phyloP scores from a whole-genome alignment of 2,888 invertebrate genomes.

The Campopleginae sp. region DNA sequence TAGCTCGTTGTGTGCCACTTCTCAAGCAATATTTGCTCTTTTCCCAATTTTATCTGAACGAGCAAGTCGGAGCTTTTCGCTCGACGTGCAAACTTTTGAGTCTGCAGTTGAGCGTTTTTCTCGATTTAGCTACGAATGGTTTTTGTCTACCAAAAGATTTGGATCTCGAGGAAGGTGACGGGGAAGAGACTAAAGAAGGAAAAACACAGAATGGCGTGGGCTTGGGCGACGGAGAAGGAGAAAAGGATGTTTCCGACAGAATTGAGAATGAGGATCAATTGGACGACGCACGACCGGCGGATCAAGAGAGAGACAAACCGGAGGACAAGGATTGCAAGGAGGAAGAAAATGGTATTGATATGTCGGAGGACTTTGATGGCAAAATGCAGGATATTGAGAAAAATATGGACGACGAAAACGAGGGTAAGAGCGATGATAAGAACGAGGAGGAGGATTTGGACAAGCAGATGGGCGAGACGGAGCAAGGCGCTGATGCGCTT shows the following conservation, averaged over 20 bases:
- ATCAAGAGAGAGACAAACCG: constrained; percentile 89
- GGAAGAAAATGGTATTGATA: constrained; percentile 96
- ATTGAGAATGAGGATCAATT: constrained; percentile 97
- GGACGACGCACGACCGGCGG: constrained; percentile 94
- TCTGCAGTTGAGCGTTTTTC: constrained; percentile 92
- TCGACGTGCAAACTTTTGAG: constrained; percentile 93
- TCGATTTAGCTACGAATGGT: constrained; percentile 93
- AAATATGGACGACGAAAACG: constrained; percentile 87
- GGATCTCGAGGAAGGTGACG: constrained; percentile 88
- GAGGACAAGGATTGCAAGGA: constrained; percentile 93
- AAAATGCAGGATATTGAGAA: constrained; percentile 92
- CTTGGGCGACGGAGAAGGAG: constrained; percentile 96
- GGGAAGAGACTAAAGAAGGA: constrained; percentile 86
- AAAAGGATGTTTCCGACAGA: constrained; percentile 97
- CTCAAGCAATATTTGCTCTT: constrained; percentile 91
- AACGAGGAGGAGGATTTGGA: constrained; percentile 94
- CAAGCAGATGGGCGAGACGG: constrained; percentile 98
- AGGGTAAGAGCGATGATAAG: constrained; percentile 87
- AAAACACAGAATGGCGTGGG: constrained; percentile 91
- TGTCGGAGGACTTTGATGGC: constrained; percentile 98
- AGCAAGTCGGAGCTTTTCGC: constrained; percentile 91
- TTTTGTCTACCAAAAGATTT: constrained; percentile 96
- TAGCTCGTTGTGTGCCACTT: constrained; percentile 87
- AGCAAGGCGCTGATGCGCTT: constrained; percentile 92
- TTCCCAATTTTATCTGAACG: constrained; percentile 91